Evolutionary conservation across 2,888 invertebrate species (phyloP).

Genomic region (Melanophora roralis): DNA sequence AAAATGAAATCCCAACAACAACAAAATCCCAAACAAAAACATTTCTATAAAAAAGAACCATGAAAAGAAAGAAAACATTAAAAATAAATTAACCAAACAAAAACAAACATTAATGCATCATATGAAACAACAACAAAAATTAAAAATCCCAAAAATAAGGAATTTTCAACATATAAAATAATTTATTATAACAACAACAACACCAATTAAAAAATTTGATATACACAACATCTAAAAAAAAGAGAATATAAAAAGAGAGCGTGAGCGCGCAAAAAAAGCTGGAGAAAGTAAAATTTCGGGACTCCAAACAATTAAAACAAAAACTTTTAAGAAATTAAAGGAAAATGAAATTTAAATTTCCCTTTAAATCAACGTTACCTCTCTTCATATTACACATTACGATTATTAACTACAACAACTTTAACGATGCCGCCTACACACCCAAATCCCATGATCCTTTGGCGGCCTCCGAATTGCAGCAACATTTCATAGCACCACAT

Average conservation of each 20-base stretch:
- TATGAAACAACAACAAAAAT: not conserved
- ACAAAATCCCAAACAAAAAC: not conserved
- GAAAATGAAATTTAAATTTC: slow-evolving; percentile 40
- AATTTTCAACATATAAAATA: not conserved
- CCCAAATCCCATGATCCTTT: slow-evolving; percentile 40
- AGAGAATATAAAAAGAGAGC: not conserved
- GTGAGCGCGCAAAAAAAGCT: not conserved
- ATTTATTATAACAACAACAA: not conserved
- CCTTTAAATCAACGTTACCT: slow-evolving; percentile 5
- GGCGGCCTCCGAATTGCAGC: slow-evolving; percentile 64
- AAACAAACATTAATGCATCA: not conserved
- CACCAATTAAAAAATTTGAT: not conserved
- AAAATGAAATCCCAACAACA: not conserved
- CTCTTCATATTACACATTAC: slow-evolving; percentile 30
- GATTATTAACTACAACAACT: not conserved
- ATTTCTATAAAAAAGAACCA: slow-evolving; percentile 15
- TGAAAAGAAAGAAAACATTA: slow-evolving; percentile 49
- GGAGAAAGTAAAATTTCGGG: not conserved
- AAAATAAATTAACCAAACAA: slow-evolving; percentile 1
- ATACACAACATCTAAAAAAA: not conserved
- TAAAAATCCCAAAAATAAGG: not conserved
- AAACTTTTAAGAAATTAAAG: not conserved
- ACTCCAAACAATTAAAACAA: no score
- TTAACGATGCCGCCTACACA: slow-evolving; percentile 19
- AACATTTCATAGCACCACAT: slow-evolving; percentile 65